These are phyloP conservation scores for Scaptomyza cyrtandrae DNA, from an alignment of 2,888 invertebrate species.

Conservation along the genomic window DNA sequence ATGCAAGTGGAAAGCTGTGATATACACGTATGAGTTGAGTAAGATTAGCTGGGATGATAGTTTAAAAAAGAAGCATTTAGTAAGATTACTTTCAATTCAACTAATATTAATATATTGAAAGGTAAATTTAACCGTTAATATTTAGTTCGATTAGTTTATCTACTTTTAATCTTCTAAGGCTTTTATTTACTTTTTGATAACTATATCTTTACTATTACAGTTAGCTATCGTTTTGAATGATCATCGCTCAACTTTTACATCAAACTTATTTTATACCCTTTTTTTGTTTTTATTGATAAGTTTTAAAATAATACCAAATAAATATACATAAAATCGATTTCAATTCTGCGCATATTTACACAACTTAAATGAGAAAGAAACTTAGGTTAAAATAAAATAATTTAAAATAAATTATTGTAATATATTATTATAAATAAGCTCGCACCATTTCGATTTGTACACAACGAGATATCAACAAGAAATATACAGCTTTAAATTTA, in stretches of 20 bases:
- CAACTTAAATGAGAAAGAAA: conserved; percentile 40
- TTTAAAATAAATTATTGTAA: conserved; percentile 15
- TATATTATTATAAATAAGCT: conserved; percentile 30
- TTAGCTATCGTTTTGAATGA: no score
- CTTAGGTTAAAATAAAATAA: conserved; percentile 25
- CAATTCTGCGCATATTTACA: conserved; percentile 52
- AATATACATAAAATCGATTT: conserved; percentile 22
- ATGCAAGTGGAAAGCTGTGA: background rate
- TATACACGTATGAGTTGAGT: background rate
- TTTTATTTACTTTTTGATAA: no score
- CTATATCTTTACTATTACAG: no score
- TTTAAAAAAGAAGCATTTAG: background rate
- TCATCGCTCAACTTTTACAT: no score
- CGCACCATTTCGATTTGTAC: conserved; percentile 71
- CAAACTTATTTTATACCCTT: no score
- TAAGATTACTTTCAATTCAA: background rate
- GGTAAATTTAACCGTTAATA: background rate
- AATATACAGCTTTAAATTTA: conserved; percentile 37
- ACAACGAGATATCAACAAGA: conserved; percentile 40
- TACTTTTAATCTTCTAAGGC: no score
- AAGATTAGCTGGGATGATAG: background rate
- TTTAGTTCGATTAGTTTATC: no score
- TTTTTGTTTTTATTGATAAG: conserved; percentile 19
- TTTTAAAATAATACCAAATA: conserved; percentile 14
- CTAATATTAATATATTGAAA: background rate